Evolutionary conservation across 2,888 invertebrate species (phyloP), one percentile per base, ranked within the genome.

Genomic region (Drymonia ruficornis): DNA sequence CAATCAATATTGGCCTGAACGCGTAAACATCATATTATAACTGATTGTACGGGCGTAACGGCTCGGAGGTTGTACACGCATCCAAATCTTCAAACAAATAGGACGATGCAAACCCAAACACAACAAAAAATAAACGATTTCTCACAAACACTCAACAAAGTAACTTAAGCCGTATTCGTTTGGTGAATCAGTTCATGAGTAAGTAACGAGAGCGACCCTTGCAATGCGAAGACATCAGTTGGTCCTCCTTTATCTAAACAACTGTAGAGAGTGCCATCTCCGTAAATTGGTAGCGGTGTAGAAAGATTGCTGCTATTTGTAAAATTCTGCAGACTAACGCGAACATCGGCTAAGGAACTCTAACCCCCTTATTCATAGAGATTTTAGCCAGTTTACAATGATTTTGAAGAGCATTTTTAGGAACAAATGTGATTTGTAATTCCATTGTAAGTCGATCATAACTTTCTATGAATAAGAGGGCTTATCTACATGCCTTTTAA

Each of bases 221-320:
- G 18, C 56, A 74, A 81, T 70, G 71, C 68, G 61, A 54, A 61
- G 60, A 65, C 71, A 77, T 78, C 75, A 76, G 61, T 57, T 48
- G 60, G 55, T 60, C 50, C 65, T 62, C 77, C 72, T 75, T 79
- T 81, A 80, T 80, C 77, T 79, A 77, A 81, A 79, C 76, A 78
- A 73, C 70, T 70, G 60, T 59, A 62, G 53, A 56, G 48, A 53
- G 56, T 55, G 52, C 68, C 70, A 72, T 76, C 70, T 71, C 15
- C 54, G 49, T 58, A 67, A 70, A 73, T 74, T 67, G 70, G 70
- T 63, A 64, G 68, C 67, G 56, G 50, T 61, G 61, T 55, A 58
- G 70, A 80, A 65, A 70, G 65, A 83, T 80, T 59, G 76, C 67
- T 18, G 56, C 61, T 61, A 81, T 83, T 80, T 79, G 74, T 82